Evolutionary conservation across 2,797 vertebrate species (phyloP), one percentile per base, ranked within the genome.

Genomic region (Malurus leucopterus): DNA sequence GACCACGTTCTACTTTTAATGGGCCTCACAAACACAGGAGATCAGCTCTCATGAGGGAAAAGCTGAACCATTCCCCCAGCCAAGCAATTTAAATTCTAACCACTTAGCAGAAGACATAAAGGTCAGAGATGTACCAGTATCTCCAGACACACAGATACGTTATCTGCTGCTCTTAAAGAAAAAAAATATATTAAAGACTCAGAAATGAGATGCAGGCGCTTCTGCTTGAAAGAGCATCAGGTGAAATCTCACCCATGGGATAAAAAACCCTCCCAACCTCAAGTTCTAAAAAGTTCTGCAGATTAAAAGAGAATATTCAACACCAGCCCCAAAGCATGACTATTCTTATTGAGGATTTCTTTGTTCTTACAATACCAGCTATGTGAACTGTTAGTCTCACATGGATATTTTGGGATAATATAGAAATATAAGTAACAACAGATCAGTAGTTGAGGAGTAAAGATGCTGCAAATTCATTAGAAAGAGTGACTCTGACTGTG

Each of bases 81-180:
- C 27, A 74, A 43, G 70, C 29, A 55, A 89, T 92, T 92, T 83
- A 91, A 91, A 91, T 94, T 95, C 86, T 36, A 90, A 71, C 77
- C 7, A 3, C 65, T 90, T 83, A 74, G 40, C 38, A 77, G 65
- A 55, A 90, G 78, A 87, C 58, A 74, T 61, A 89, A 93, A 95
- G 91, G 84, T 95, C 91, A 94, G 72, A 75, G 77, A 63, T 49
- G 59, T 72, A 88, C 62, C 58, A 55, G 58, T 83, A 71, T 88
- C 90, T 91, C 72, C 24, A 85, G 91, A 75, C 72, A 87, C 58
- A 83, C 14, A 58, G 65, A 69, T 86, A 78, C 1, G 13, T 75
- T 87, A 87, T 80, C 78, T 83, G 58, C 29, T 58, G 53, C 81
- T 92, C 72, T 53, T 44, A 93, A 92, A 51, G 62, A 71, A 71